Conservation (phyloP, 1,140 invertebrate species). For the Polypedilum vanderplanki region DNA sequence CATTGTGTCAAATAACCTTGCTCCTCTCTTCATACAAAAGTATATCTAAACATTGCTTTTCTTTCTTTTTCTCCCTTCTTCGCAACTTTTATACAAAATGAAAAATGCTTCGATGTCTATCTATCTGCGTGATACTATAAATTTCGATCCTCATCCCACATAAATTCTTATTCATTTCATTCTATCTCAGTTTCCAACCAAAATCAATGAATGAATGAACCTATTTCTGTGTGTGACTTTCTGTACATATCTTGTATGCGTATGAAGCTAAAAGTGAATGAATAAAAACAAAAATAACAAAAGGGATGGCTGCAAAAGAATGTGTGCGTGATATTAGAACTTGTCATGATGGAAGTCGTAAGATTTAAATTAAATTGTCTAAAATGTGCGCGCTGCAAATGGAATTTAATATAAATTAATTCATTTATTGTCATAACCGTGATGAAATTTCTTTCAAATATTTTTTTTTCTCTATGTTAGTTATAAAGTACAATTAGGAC, state of each 20-base stretch:
- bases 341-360: not conserved
- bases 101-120: not conserved
- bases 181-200: not conserved
- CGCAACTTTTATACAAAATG: not conserved
- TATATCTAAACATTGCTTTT: not conserved
- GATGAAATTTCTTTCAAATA: constrained; percentile 12
- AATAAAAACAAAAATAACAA: constrained; percentile 14
- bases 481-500: not conserved
- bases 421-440: constrained; percentile 1
- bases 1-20: too few relatives aligned
- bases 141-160: not conserved
- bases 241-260: too few relatives aligned
- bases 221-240: not conserved
- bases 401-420: constrained; percentile 6
- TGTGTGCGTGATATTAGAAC: not conserved
- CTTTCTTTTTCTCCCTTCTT: not conserved
- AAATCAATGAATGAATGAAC: not conserved
- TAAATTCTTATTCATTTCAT: not conserved
- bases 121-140: not conserved
- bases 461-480: not conserved
- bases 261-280: not conserved
- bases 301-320: not conserved
- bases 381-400: not conserved
- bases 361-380: not conserved
- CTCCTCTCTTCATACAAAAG: too few relatives aligned